Conservation (phyloP, 2,888 invertebrate genomes). For the Torymus auratus region DNA sequence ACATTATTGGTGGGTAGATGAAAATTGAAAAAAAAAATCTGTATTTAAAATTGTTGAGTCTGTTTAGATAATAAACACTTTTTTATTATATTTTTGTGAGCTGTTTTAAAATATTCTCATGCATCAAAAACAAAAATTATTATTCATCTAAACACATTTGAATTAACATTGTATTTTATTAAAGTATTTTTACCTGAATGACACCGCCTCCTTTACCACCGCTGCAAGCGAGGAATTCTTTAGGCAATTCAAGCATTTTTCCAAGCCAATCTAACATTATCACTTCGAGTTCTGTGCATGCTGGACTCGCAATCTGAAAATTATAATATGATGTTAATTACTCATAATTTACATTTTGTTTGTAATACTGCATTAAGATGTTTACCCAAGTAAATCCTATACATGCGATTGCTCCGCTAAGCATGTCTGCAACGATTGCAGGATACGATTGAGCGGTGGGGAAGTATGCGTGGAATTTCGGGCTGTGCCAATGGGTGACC, state of each 20-base stretch:
- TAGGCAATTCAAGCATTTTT: slow-evolving; percentile 92
- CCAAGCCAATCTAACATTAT: slow-evolving; percentile 97
- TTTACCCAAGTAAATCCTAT: slow-evolving; percentile 97
- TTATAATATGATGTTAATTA: slow-evolving; percentile 19
- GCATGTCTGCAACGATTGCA: slow-evolving; percentile 95
- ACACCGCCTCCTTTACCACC: slow-evolving; percentile 91
- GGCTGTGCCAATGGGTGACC: slow-evolving; percentile 97
- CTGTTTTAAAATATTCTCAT: too few species aligned
- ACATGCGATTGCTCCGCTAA: slow-evolving; percentile 95
- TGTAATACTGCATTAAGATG: neutral
- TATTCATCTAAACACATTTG: too few species aligned
- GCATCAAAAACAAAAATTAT: too few species aligned
- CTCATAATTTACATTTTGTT: slow-evolving; percentile 7
- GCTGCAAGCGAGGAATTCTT: slow-evolving; percentile 88
- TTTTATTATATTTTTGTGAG: too few species aligned
- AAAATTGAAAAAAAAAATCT: too few species aligned
- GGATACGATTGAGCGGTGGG: slow-evolving; percentile 96
- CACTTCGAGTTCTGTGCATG: slow-evolving; percentile 96
- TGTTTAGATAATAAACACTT: neutral
- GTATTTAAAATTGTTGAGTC: too few species aligned
- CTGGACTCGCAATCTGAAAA: slow-evolving; percentile 92
- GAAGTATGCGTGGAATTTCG: slow-evolving; percentile 96
- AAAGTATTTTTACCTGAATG: slow-evolving; percentile 79
- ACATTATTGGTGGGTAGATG: too few species aligned
- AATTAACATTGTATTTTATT: too few species aligned